Percentiles rank a stretch among this genome's conserved stretches.
phyloP scores from a whole-genome alignment of 92 coral and sea anemone species.

The Ricordea florida region DNA sequence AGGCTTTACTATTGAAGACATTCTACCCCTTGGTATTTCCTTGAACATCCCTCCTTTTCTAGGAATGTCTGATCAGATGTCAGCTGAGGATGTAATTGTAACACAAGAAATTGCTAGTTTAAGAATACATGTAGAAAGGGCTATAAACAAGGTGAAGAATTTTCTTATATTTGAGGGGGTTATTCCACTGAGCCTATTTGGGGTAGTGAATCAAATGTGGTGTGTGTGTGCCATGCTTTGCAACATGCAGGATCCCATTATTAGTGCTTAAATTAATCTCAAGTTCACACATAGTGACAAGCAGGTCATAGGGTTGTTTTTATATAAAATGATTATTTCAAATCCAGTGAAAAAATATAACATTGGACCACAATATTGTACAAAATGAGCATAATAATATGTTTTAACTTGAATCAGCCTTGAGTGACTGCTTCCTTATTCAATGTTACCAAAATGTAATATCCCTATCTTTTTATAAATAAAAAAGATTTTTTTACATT shows the following conservation, averaged over 20 bases:
- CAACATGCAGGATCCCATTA: constrained; percentile 43
- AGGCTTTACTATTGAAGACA: constrained; percentile 40
- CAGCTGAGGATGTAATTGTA: constrained; percentile 53
- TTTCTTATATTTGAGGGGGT: constrained; percentile 42
- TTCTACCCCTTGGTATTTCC: constrained; percentile 50
- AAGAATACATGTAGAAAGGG: constrained; percentile 37
- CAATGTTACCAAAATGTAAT: too few relatives aligned
- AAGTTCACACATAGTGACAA: neutral
- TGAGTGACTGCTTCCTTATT: too few relatives aligned
- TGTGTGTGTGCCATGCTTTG: constrained; percentile 39
- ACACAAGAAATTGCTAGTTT: constrained; percentile 59
- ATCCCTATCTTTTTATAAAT: too few relatives aligned
- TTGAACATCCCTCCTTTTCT: constrained; percentile 48
- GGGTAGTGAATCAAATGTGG: constrained; percentile 56
- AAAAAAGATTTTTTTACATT: too few relatives aligned
- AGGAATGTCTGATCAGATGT: constrained; percentile 52
- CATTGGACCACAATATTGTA: too few relatives aligned
- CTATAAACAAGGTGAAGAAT: constrained; percentile 35
- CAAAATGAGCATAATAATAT: too few relatives aligned
- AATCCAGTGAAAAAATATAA: too few relatives aligned
- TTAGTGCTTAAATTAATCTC: constrained; percentile 12
- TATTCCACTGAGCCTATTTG: constrained; percentile 30
- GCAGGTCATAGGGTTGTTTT: too few relatives aligned
- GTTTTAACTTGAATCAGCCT: too few relatives aligned
- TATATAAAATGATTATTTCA: too few relatives aligned